Evolutionary conservation across 2,888 invertebrate genomes (phyloP), one percentile per base, ranked within the genome.

Genomic region (Norana najaformis): DNA sequence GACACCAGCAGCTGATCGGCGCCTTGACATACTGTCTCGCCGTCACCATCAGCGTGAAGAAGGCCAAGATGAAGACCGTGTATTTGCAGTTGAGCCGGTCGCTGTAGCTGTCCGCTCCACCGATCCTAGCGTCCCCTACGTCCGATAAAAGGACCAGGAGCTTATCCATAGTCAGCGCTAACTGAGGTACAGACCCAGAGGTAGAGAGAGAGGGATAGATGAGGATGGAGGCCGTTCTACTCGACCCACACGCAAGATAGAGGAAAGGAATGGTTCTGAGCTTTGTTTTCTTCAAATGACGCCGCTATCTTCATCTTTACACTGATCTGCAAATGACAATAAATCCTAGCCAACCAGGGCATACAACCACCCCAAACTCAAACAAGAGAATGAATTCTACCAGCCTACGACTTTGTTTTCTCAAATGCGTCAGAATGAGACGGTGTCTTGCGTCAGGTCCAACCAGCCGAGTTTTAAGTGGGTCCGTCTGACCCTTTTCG

Each of bases 1-100:
- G 92, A 88, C 92, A 92, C 92, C 92, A 92, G 88, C 92, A 92
- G 39, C 90, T 83, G 34, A 92, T 92, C n/a, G 92, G 92, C 35
- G 91, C 92, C 16, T 91, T 90, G 34, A 91, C 91, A 83, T 89
- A 90, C 90, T 91, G 90, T 37, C 90, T 88, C 34, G 91, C 90
- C 37, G 91, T 91, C 89, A 82, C 89, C 47, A 91, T 83, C 8
- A 90, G 37, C 38, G 91, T 90, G 37, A 91, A 91, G 37, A 91
- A 88, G 34, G 69, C 53, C 1, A 91, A 83, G 34, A 91, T 90
- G 88, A 89, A 89, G 36, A 92, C 92, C 4, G 92, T 92, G 91
- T 92, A 92, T 37, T 90, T 82, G 90, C 90, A 90, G 91, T 90
- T 92, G 39, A 92, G 89, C 16, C 92, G 89, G 85, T 92, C 92